Base-by-base conservation (phyloP, 1,140 invertebrate genomes). In the Ostrea denselamellosa region DNA sequence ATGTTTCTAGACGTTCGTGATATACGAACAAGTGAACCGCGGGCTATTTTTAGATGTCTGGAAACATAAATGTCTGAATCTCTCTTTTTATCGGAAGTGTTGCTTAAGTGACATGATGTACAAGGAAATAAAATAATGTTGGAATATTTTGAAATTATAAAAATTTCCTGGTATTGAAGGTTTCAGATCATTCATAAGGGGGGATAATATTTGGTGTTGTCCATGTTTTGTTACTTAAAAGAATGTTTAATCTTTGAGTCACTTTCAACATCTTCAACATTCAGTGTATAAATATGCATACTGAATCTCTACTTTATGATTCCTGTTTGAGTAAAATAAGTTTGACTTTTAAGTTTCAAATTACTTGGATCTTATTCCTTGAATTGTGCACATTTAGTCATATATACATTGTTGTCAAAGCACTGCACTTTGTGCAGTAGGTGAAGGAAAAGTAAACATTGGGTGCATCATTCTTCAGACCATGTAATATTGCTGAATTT, bases 1-100 rank as follows among this genome's bases (percentile, higher is more conserved):
- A 71, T 34, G 28, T 28, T 71, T 71, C 25, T 71, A 28, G 68
- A 71, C 12, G 68, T 14, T 28, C 68, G 28, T 71, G 22, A 71
- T 71, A 71, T 28, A 5, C 5, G 68, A 71, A 71, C 25, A 71
- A 71, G 28, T 71, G 68, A 71, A 71, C 68, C 68, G 25, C 9
- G 28, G 25, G 68, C 68, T 71, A 71, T 71, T 71, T 71, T 71
- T 71, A 87, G 51, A 87, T 87, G 86, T 87, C 83, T 87, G 77
- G 58, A 54, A 87, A 58, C 77, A 87, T 51, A 83, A 65, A 83
- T 83, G 83, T 87, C 54, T 83, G 51, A 44, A 44, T 44, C 34
- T 81, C 10, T 22, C 10, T 10, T 34, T 28, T 19, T 51, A 44
- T 87, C 83, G 81, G 62, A 51, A 54, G 28, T 82, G 25, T 53